These are phyloP conservation scores for Leptatherina wallacei DNA, from an alignment of 2,797 vertebrate genomes.

Conservation along the genomic window DNA sequence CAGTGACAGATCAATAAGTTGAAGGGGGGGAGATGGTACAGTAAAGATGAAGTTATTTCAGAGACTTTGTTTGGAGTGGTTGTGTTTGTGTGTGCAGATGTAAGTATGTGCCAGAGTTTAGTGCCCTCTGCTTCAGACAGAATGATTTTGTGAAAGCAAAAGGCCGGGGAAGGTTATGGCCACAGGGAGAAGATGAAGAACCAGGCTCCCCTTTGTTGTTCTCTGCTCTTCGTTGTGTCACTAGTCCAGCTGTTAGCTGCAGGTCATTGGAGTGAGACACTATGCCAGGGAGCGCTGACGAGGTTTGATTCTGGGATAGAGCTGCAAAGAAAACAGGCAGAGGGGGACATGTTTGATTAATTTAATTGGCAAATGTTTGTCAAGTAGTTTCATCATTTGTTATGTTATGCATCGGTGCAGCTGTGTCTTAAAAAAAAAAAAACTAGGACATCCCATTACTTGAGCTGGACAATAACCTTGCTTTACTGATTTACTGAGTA, in stretches of 20 bases:
- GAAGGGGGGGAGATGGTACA: slow-evolving; percentile 3
- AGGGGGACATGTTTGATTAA: slow-evolving; percentile 2
- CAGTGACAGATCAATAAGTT: slow-evolving; percentile 32
- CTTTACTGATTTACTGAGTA: too few relatives aligned
- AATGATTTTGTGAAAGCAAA: slow-evolving; percentile 53
- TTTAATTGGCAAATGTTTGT: not conserved
- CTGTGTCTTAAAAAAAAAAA: too few relatives aligned
- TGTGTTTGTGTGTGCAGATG: slow-evolving; percentile 54
- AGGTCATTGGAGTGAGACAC: slow-evolving; percentile 45
- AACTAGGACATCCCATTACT: too few relatives aligned
- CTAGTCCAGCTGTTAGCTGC: slow-evolving; percentile 61
- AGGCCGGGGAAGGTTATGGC: slow-evolving; percentile 58
- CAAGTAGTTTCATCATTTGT: not conserved
- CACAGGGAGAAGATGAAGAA: slow-evolving; percentile 59
- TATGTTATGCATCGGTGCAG: not conserved
- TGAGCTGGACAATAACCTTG: too few relatives aligned
- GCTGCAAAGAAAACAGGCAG: slow-evolving; percentile 75
- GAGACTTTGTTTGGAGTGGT: slow-evolving; percentile 62
- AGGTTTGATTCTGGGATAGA: slow-evolving; percentile 97
- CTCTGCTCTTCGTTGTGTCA: slow-evolving; percentile 63
- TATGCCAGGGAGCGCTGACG: slow-evolving; percentile 95
- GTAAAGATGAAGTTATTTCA: slow-evolving; percentile 43
- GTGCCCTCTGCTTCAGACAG: slow-evolving; percentile 63
- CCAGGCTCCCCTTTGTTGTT: slow-evolving; percentile 74
- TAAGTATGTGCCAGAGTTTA: slow-evolving; percentile 60